Percentiles rank a stretch among this genome's conserved stretches.
Evolutionary conservation across 2,797 vertebrate genomes (phyloP).

Genomic region (Trachurus trachurus): DNA sequence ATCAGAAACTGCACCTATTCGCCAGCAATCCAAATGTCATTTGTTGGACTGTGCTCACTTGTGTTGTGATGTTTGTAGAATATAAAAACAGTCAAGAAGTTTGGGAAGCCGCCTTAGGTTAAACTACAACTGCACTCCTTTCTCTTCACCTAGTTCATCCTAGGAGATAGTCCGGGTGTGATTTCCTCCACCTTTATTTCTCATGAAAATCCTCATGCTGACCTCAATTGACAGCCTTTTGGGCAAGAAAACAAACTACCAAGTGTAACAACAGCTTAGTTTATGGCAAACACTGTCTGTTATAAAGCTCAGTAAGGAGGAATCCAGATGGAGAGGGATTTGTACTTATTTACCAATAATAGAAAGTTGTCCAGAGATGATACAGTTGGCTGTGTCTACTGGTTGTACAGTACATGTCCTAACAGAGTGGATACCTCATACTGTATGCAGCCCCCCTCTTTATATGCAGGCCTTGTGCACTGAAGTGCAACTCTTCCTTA

Average conservation of each 20-base stretch:
- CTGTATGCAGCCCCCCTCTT: background rate
- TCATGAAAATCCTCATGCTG: background rate
- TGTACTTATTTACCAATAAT: background rate
- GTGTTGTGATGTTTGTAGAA: background rate
- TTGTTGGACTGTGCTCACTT: background rate
- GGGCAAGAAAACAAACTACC: conserved; percentile 10
- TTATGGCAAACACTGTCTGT: background rate
- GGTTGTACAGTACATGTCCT: background rate
- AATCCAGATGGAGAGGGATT: conserved; percentile 27
- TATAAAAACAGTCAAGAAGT: background rate
- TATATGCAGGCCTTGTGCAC: background rate
- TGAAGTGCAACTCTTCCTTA: background rate
- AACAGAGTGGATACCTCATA: background rate
- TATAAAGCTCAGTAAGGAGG: background rate
- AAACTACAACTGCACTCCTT: too few relatives aligned
- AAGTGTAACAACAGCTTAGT: conserved; percentile 8
- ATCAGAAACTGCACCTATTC: background rate
- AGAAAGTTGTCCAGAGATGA: background rate
- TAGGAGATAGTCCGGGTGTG: background rate
- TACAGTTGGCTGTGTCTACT: background rate
- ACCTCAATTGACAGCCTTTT: conserved; percentile 7
- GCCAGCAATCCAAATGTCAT: background rate
- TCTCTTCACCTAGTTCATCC: background rate
- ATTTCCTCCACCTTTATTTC: background rate
- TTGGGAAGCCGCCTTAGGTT: background rate